A percentile compares a stretch with the other conserved stretches of the same genome.
Evolutionary conservation across 2,888 invertebrate species (phyloP).

Genomic region (Argyresthia albistria): DNA sequence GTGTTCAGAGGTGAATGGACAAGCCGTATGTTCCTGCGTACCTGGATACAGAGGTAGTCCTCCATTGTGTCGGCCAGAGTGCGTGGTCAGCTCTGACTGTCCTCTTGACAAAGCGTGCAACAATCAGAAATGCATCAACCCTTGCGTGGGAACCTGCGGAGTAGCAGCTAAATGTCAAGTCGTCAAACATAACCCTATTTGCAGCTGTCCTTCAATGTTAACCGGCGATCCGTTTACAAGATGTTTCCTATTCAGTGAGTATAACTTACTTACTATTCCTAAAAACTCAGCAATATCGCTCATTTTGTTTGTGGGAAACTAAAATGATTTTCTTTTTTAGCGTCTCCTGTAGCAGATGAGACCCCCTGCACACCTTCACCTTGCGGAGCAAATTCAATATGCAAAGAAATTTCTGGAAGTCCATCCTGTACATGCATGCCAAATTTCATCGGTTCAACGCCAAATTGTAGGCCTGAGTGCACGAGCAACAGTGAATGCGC

Average conservation of each 20-base stretch:
- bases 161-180: constrained; percentile 80
- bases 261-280: constrained; percentile 9
- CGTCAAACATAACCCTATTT: constrained; percentile 84
- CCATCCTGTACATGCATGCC: constrained; percentile 80
- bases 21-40: constrained; percentile 82
- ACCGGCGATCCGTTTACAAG: constrained; percentile 84
- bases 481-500: constrained; percentile 79
- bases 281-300: not conserved
- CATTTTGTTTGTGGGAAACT: not conserved
- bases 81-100: constrained; percentile 83
- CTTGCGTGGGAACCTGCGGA: constrained; percentile 83
- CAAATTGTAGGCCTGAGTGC: constrained; percentile 83
- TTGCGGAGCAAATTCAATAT: constrained; percentile 77
- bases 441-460: constrained; percentile 81
- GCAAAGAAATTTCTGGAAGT: constrained; percentile 65
- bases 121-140: constrained; percentile 82
- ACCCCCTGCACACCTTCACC: constrained; percentile 80
- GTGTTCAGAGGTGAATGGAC: constrained; percentile 75
- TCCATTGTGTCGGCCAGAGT: constrained; percentile 84
- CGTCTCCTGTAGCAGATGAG: constrained; percentile 57
- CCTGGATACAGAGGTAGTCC: constrained; percentile 80
- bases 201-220: constrained; percentile 77
- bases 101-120: constrained; percentile 79
- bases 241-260: constrained; percentile 68
- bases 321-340: constrained; percentile 29